Percentiles rank a stretch among this genome's conserved stretches.
phyloP scores from a whole-genome alignment of 2,888 invertebrate species.

The Panorpa germanica region DNA sequence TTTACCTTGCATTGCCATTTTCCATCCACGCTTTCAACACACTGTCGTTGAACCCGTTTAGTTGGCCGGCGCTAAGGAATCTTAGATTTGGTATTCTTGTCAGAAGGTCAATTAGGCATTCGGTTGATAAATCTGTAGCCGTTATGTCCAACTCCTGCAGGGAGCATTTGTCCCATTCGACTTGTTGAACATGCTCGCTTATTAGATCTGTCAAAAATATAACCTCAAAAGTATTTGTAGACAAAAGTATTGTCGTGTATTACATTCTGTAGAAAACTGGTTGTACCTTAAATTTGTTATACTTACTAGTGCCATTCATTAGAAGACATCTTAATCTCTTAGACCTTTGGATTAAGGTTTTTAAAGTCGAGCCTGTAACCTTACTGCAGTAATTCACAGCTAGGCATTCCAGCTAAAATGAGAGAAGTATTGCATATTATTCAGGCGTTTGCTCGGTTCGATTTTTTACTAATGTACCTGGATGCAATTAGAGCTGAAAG shows the following conservation, averaged over 20 bases:
- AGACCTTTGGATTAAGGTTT: constrained; percentile 83
- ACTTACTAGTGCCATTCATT: constrained; percentile 89
- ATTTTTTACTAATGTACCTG: constrained; percentile 29
- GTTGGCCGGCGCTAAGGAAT: constrained; percentile 88
- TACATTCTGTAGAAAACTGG: neutral
- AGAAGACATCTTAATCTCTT: constrained; percentile 79
- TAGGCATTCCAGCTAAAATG: constrained; percentile 71
- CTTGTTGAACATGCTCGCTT: constrained; percentile 83
- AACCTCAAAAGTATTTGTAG: neutral
- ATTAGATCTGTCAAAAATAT: constrained; percentile 45
- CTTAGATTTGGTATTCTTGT: constrained; percentile 67
- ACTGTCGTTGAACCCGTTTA: constrained; percentile 92
- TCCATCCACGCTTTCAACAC: constrained; percentile 87
- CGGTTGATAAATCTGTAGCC: constrained; percentile 87
- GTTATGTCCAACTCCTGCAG: constrained; percentile 92
- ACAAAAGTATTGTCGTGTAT: neutral
- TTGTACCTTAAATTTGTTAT: constrained; percentile 4
- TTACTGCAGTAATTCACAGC: constrained; percentile 96
- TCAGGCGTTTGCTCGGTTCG: neutral
- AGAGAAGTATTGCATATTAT: constrained; percentile 2
- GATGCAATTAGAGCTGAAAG: constrained; percentile 91
- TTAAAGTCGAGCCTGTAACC: constrained; percentile 90
- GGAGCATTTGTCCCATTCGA: constrained; percentile 95
- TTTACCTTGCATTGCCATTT: constrained; percentile 51
- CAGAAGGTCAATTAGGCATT: constrained; percentile 84